Conservation (phyloP, 2,888 invertebrate species). For the Lottia scabra region DNA sequence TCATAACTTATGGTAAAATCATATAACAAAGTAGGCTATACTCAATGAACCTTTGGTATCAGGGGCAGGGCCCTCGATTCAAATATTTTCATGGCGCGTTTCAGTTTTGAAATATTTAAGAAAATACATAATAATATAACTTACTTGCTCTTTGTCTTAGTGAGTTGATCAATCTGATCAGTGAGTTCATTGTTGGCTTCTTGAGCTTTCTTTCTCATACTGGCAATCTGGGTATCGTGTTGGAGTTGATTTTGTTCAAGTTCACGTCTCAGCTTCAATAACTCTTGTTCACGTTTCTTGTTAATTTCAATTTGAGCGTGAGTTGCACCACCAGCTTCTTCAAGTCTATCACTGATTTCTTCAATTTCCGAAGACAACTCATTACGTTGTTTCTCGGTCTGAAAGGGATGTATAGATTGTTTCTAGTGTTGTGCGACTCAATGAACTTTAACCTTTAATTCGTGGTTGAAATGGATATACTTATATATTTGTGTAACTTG, state of each 20-base stretch:
- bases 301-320: slow-evolving; percentile 82
- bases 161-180: not conserved
- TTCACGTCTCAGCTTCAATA: not conserved
- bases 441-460: too few species aligned
- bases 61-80: too few species aligned
- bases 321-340: slow-evolving; percentile 98
- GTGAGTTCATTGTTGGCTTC: not conserved
- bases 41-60: too few species aligned
- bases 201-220: not conserved
- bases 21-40: too few species aligned
- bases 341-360: slow-evolving; percentile 74
- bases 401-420: not conserved
- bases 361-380: slow-evolving; percentile 96
- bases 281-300: slow-evolving; percentile 80
- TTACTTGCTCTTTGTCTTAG: not conserved
- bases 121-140: not conserved
- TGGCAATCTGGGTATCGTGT: not conserved
- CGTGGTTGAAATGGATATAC: too few species aligned
- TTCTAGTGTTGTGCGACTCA: too few species aligned
- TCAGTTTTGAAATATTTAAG: too few species aligned
- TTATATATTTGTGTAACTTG: too few species aligned
- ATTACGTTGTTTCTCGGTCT: slow-evolving; percentile 89
- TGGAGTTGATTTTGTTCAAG: not conserved
- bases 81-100: too few species aligned
- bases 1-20: not conserved